Evolutionary conservation across 2,797 vertebrate species (phyloP).

Genomic region (Sternotherus odoratus): DNA sequence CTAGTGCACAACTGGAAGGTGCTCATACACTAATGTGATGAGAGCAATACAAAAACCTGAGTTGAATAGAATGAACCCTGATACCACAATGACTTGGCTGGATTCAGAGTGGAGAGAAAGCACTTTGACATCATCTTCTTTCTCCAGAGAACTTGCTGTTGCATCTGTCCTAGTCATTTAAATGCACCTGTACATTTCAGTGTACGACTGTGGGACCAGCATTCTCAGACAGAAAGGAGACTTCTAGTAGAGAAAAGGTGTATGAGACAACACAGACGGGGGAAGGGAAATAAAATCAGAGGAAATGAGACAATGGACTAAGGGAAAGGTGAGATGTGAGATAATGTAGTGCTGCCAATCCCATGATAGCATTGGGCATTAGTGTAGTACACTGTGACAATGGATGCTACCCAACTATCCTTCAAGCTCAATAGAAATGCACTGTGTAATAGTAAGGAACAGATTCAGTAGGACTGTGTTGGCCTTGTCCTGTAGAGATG

Average conservation of each 20-base stretch:
- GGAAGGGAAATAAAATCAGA: neutral
- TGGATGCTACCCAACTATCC: neutral
- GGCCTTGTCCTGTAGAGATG: neutral
- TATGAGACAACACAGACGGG: neutral
- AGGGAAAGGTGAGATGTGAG: neutral
- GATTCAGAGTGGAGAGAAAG: neutral
- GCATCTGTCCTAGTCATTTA: neutral
- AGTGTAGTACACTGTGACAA: neutral
- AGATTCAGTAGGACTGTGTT: neutral
- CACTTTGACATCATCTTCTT: neutral
- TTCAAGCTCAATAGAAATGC: neutral
- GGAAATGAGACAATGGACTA: neutral
- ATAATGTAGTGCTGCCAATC: neutral
- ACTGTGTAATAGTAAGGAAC: neutral
- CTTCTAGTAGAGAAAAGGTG: neutral
- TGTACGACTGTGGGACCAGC: neutral
- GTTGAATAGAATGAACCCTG: neutral
- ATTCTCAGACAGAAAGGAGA: neutral
- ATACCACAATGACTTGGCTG: accelerated
- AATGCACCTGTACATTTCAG: neutral
- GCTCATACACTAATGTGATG: neutral
- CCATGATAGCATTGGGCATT: accelerated
- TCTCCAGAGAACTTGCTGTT: neutral
- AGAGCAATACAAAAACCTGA: neutral
- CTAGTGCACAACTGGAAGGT: neutral